These are phyloP conservation scores for Ranitomeya imitator DNA, from an alignment of 2,113 vertebrate genomes.

Conservation along the genomic window DNA sequence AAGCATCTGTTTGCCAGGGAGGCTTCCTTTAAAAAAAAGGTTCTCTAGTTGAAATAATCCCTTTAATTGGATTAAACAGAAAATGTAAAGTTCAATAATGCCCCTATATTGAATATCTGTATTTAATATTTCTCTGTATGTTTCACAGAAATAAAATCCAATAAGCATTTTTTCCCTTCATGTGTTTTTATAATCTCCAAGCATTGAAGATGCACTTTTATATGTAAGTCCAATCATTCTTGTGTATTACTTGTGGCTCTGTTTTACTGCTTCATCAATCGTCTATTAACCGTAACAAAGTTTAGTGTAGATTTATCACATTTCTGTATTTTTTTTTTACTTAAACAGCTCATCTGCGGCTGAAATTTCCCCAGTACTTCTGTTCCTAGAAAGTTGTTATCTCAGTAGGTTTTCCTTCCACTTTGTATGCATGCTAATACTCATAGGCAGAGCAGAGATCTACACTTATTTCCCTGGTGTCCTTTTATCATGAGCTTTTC, in stretches of 20 bases:
- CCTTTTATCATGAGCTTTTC: not conserved
- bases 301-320: not conserved
- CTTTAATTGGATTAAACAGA: too few relatives aligned
- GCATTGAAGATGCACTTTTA: too few relatives aligned
- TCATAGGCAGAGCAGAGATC: not conserved
- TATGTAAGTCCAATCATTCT: not conserved
- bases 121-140: not conserved
- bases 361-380: not conserved
- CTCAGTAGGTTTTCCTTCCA: not conserved
- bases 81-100: not conserved
- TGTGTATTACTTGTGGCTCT: not conserved
- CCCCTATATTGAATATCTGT: not conserved
- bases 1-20: too few relatives aligned
- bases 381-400: constrained; percentile 1
- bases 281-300: not conserved
- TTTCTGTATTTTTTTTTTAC: not conserved
- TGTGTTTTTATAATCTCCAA: too few relatives aligned
- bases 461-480: not conserved
- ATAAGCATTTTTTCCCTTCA: not conserved
- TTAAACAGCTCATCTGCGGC: not conserved
- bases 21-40: too few relatives aligned
- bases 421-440: not conserved
- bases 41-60: too few relatives aligned
- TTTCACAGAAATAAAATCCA: not conserved
- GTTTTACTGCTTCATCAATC: not conserved